phyloP scores from a whole-genome alignment of 2,888 invertebrate genomes.

The Yponomeuta evonymella region DNA sequence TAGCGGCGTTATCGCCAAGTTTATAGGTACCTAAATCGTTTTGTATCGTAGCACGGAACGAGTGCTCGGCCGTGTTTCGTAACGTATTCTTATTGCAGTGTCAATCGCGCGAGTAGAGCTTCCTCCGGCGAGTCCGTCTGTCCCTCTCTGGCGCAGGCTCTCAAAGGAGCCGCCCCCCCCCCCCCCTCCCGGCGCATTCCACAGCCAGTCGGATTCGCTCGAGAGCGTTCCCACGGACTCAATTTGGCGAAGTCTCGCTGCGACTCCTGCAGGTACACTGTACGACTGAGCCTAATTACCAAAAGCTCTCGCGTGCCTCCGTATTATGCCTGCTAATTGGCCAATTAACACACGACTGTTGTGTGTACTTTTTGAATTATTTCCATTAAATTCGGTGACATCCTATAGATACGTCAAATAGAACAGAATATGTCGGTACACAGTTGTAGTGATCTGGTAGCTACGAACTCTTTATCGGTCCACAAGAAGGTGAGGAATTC shows the following conservation, averaged over 20 bases:
- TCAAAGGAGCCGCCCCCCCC: constrained; percentile 68
- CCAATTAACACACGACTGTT: neutral
- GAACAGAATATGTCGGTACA: neutral
- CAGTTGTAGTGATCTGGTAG: neutral
- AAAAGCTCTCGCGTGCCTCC: constrained; percentile 1
- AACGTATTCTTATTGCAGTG: constrained; percentile 8
- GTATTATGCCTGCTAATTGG: constrained; percentile 17
- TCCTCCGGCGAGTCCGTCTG: constrained; percentile 22
- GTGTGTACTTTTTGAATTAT: neutral
- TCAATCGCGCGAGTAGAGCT: neutral
- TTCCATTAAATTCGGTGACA: neutral
- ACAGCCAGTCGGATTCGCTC: constrained; percentile 40
- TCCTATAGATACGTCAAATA: neutral
- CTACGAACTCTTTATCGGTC: neutral
- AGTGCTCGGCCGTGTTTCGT: constrained; percentile 2
- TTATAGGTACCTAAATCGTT: neutral
- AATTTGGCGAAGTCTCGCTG: constrained; percentile 68
- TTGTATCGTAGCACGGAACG: neutral
- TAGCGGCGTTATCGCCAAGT: neutral
- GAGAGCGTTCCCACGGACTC: constrained; percentile 73
- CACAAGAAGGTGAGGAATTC: neutral
- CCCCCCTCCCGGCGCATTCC: constrained; percentile 52
- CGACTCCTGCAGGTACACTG: constrained; percentile 14
- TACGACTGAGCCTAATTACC: constrained; percentile 16
- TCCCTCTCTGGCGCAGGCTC: constrained; percentile 58